phyloP scores from a whole-genome alignment of 2,113 vertebrate genomes.

The Sciurus niger region DNA sequence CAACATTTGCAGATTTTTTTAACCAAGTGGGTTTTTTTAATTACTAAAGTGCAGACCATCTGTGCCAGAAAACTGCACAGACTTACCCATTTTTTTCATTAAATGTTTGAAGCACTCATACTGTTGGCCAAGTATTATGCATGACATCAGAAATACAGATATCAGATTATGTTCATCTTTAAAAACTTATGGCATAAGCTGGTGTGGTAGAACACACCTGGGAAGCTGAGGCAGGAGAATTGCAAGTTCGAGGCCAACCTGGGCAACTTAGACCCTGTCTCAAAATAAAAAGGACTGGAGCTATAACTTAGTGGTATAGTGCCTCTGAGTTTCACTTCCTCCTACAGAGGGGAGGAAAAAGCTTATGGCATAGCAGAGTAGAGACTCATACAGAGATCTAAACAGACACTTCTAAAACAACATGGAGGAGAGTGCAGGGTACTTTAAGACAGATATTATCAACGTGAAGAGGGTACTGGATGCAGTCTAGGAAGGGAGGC shows the following conservation, averaged over 20 bases:
- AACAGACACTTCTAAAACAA: neutral
- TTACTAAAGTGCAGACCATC: neutral
- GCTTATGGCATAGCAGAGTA: neutral
- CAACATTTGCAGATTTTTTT: neutral
- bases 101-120: neutral
- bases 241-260: too few species aligned
- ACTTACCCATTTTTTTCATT: neutral
- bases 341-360: too few species aligned
- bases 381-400: neutral
- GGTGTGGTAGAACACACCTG: too few species aligned
- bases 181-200: neutral
- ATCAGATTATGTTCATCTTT: neutral
- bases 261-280: too few species aligned
- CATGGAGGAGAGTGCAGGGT: neutral
- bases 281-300: neutral
- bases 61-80: constrained; percentile 4
- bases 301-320: too few species aligned
- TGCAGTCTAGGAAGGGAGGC: neutral
- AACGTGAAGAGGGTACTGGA: accelerated
- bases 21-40: neutral
- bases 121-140: neutral
- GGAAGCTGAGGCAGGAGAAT: too few species aligned
- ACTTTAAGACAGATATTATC: neutral
- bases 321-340: too few species aligned
- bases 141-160: neutral